Conservation (phyloP, 2,797 vertebrate species). For the Octomys mimax region DNA sequence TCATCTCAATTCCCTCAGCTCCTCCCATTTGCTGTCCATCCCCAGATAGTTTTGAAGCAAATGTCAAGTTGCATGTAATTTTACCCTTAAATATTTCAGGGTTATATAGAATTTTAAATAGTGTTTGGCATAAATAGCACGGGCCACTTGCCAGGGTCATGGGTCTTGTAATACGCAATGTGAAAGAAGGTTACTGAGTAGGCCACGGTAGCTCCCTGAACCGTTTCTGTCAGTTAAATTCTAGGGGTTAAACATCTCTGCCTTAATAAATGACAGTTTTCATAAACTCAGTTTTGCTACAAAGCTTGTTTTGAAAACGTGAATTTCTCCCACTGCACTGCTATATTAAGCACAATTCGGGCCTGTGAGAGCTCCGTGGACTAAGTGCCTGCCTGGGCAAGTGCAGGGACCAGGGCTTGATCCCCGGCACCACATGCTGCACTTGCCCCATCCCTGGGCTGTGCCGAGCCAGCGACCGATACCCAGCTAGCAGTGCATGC, state of each 20-base stretch:
- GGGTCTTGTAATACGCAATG: not conserved
- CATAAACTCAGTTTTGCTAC: not conserved
- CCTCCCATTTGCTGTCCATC: not conserved
- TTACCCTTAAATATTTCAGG: conserved; percentile 40
- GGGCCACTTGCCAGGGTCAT: conserved; percentile 10
- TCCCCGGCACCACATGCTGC: no score
- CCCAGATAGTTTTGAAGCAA: conserved; percentile 49
- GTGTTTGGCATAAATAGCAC: conserved; percentile 48
- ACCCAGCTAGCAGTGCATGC: no score
- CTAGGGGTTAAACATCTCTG: conserved; percentile 33
- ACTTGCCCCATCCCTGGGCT: no score
- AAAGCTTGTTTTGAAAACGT: conserved; percentile 3
- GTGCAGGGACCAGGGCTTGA: no score
- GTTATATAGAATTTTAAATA: conserved; percentile 56
- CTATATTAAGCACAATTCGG: not conserved
- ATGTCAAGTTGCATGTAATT: conserved; percentile 25
- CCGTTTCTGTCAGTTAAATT: conserved; percentile 1
- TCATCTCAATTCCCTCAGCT: not conserved
- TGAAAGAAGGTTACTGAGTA: not conserved
- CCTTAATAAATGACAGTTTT: not conserved
- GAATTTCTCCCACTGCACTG: not conserved
- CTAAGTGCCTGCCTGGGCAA: no score
- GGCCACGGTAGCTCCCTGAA: not conserved
- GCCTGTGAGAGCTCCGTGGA: no score
- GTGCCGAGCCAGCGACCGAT: no score